Evolutionary conservation across 1,140 invertebrate species (phyloP), one percentile per base, ranked within the genome.

Genomic region (Octopus bimaculoides): DNA sequence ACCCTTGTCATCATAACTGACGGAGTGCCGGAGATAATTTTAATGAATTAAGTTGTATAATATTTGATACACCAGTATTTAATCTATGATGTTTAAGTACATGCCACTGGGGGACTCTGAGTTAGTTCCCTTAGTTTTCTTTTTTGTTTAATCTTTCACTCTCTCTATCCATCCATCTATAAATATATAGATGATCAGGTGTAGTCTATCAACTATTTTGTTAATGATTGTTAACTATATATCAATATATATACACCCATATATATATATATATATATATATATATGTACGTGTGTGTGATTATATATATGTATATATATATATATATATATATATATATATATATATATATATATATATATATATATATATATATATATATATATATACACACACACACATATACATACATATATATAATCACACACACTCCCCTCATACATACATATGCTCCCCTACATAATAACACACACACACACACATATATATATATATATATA

Each of bases 211-310:
- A 41, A 41, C 26, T 41, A 41, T 41, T 41, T 41, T 41, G 26
- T 41, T 41, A 41, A 41, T 41, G 26, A 41, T 41, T 41, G 26
- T 41, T 41, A 41, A 41, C 3, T 17, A 61, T 12, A 17, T 61
- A 61, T 61, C 9, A 12, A 61, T 61, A 61, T 61, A 61, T 61
- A 61, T 61, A 3, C 17, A 61, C 17, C 9, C 17, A 61, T 61
- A 61, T 61, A 61, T 61, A 61, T 61, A 61, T 61, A 61, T 61
- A 61, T 61, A 61, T 61, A 61, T 61, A 61, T 61, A 61, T 61
- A 61, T 61, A 61, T 61, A 61, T 61, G 3, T 61, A 61, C 17
- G 17, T 61, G 17, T 61, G 17, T 61, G 17, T 61, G 17, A 9
- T 9, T 61, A 61, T 61, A 17, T 61, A 61, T 61, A 61, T 61